Conservation (phyloP, 1,140 invertebrate species). For the Drosophila nannoptera region DNA sequence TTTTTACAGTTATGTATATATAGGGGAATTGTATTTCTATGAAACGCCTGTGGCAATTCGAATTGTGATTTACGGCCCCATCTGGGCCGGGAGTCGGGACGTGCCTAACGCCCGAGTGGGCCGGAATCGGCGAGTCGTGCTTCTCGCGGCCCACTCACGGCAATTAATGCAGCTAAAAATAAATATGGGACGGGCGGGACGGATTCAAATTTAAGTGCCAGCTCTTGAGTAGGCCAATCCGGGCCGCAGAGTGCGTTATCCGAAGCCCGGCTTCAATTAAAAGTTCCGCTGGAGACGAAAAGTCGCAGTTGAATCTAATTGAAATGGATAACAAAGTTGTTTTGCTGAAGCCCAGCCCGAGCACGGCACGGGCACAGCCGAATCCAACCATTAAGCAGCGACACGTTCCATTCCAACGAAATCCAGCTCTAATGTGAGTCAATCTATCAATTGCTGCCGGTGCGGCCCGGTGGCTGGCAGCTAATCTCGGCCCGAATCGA, state of each 20-base stretch:
- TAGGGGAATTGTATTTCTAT: too few species aligned
- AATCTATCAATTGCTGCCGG: neutral
- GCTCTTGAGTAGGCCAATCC: slow-evolving; percentile 41
- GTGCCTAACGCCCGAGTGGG: slow-evolving; percentile 5
- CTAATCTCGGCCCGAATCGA: neutral
- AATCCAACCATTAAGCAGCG: neutral
- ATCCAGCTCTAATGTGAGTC: neutral
- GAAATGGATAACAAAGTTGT: slow-evolving; percentile 36
- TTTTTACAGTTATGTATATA: neutral
- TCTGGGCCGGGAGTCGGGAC: neutral
- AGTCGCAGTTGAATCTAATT: slow-evolving; percentile 33
- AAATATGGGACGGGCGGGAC: slow-evolving; percentile 12
- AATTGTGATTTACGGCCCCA: neutral
- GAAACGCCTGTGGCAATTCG: neutral
- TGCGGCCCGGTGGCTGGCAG: neutral
- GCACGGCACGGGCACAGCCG: neutral
- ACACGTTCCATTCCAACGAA: neutral
- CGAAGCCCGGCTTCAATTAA: slow-evolving; percentile 51
- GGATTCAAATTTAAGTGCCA: slow-evolving; percentile 30
- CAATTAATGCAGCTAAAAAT: slow-evolving; percentile 54
- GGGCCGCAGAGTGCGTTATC: slow-evolving; percentile 49
- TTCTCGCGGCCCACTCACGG: neutral
- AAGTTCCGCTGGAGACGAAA: slow-evolving; percentile 64
- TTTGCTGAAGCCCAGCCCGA: neutral
- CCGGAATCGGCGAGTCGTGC: neutral